Evolutionary conservation across 2,888 invertebrate genomes (phyloP).

Genomic region (Melipona bicolor): DNA sequence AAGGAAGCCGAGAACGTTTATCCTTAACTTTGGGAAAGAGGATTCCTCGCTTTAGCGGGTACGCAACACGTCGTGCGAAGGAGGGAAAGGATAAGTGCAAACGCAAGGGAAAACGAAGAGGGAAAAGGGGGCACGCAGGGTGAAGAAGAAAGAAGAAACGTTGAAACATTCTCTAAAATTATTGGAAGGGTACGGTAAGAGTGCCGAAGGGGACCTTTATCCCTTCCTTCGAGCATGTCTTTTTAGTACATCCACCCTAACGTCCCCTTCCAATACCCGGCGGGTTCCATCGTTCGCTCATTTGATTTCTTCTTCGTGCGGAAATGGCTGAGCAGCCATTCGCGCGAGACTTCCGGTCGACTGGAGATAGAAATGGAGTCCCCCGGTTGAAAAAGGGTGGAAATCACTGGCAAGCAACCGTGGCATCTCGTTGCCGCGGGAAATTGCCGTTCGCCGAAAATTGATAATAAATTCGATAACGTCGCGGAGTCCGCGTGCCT

Average conservation of each 20-base stretch:
- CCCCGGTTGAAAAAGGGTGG: conserved; percentile 59
- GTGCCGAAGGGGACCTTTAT: conserved; percentile 66
- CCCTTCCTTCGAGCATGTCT: conserved; percentile 70
- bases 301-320: conserved; percentile 80
- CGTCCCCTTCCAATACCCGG: conserved; percentile 56
- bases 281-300: conserved; percentile 74
- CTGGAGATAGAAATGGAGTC: conserved; percentile 83
- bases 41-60: conserved; percentile 41
- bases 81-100: conserved; percentile 14
- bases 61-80: conserved; percentile 10
- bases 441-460: conserved; percentile 82
- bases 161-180: conserved; percentile 66
- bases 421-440: conserved; percentile 50
- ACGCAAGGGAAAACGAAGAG: not conserved
- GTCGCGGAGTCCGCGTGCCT: conserved; percentile 53
- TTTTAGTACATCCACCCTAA: conserved; percentile 72
- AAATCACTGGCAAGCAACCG: conserved; percentile 47
- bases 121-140: not conserved
- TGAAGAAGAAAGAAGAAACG: conserved; percentile 39
- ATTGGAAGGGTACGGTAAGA: conserved; percentile 56
- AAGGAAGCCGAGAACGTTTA: conserved; percentile 27
- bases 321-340: conserved; percentile 84
- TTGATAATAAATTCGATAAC: conserved; percentile 84
- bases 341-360: conserved; percentile 82
- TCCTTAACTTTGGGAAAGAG: conserved; percentile 37